Evolutionary conservation across 2,888 invertebrate genomes (phyloP).

Genomic region (Tineola bisselliella): DNA sequence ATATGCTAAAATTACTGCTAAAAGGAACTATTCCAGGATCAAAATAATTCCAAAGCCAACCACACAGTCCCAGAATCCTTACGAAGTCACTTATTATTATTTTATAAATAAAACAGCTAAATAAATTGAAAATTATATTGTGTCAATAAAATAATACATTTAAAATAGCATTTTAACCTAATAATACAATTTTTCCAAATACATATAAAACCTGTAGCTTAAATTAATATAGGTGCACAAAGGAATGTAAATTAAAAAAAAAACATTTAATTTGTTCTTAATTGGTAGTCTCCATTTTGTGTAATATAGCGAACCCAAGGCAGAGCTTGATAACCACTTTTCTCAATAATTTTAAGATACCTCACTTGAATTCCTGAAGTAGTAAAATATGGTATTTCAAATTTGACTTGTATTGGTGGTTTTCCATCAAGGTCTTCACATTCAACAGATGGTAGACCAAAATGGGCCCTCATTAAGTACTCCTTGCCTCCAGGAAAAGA

Average conservation of each 20-base stretch:
- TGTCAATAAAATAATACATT: conserved; percentile 13
- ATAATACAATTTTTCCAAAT: not conserved
- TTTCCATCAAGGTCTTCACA: conserved; percentile 95
- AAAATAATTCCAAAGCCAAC: too few relatives aligned
- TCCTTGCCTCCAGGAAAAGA: conserved; percentile 99
- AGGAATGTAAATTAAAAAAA: conserved; percentile 11
- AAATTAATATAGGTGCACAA: not conserved
- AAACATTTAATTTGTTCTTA: conserved; percentile 82
- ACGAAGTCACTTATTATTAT: too few relatives aligned
- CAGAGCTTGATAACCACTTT: conserved; percentile 97
- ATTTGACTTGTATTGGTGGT: conserved; percentile 98
- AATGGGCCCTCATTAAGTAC: conserved; percentile 97
- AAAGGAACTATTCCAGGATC: too few relatives aligned
- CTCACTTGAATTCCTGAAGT: conserved; percentile 98
- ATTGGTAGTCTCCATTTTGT: conserved; percentile 98
- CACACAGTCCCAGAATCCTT: too few relatives aligned
- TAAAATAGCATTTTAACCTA: not conserved
- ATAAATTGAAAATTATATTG: conserved; percentile 6
- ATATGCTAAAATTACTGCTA: too few relatives aligned
- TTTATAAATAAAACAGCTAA: not conserved
- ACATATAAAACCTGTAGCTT: not conserved
- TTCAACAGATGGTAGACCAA: conserved; percentile 95
- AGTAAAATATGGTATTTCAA: conserved; percentile 99
- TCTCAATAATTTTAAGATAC: conserved; percentile 97
- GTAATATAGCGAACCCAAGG: conserved; percentile 99